Evolutionary conservation across 2,113 vertebrate species (phyloP), one percentile per base, ranked within the genome.

Genomic region (Corythaeola cristata): DNA sequence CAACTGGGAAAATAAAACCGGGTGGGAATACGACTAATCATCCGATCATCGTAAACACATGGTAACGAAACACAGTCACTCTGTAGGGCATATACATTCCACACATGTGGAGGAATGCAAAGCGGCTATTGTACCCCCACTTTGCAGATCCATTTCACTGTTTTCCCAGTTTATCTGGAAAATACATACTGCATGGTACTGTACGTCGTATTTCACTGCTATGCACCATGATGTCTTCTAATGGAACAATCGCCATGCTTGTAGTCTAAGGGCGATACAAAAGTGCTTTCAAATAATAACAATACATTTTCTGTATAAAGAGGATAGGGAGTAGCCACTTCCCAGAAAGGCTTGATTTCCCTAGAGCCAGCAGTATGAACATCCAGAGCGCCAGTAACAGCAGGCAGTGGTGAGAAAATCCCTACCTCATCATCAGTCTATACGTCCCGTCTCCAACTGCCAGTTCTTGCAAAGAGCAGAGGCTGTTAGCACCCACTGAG

Each of bases 271-370:
- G 66, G 96, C 94, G 41, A 86, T 23, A 97, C 97, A 97, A 96
- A 96, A 97, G 97, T 96, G 95, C 97, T 97, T 97, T 97, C 97
- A 97, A 97, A 96, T 83, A 91, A 96, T 96, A 94, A 97, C 97
- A 97, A 97, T 97, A 91, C 97, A 94, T 97, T 96, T 95, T 95
- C 97, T 97, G 97, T 97, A 96, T 94, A 91, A 97, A 96, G 92
- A 97, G 97, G 96, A 95, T 96, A 94, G 94, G 97, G 95, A 96
- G 96, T 97, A 93, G 96, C 92, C 96, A 95, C 91, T 97, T 97
- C 95, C 97, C 97, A 95, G 96, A 97, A 97, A 96, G 94, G 96
- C 96, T 94, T 35, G 84, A 89, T 97, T 97, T 96, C 96, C 96
- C 96, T 73, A 60, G 82, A 95, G 94, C 94, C 96, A 94, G 87